phyloP scores from a whole-genome alignment of 2,797 vertebrate genomes.

The Anabacerthia variegaticeps region DNA sequence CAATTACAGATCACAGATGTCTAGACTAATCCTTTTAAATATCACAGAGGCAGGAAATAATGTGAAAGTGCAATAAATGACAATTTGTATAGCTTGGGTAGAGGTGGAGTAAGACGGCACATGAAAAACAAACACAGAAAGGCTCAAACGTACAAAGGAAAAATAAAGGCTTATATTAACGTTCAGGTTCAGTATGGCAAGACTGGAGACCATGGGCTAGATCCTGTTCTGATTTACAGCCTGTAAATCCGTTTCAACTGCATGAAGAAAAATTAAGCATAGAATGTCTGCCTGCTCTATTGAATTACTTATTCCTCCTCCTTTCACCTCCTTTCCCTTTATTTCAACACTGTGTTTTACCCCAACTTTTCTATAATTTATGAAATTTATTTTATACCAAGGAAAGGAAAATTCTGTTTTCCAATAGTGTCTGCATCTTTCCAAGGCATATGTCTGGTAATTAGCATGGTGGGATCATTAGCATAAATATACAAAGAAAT shows the following conservation, averaged over 20 bases:
- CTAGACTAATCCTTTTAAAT: slow-evolving; percentile 71
- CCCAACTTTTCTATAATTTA: slow-evolving; percentile 11
- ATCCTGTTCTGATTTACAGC: slow-evolving; percentile 54
- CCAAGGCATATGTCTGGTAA: slow-evolving; percentile 39
- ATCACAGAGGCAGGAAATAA: slow-evolving; percentile 70
- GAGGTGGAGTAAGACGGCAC: not conserved
- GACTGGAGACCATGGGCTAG: slow-evolving; percentile 1
- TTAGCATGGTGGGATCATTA: slow-evolving; percentile 50
- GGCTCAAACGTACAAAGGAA: slow-evolving; percentile 21
- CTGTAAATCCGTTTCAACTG: slow-evolving; percentile 50
- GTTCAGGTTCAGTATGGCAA: not conserved
- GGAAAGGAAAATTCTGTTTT: not conserved
- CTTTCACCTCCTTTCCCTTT: not conserved
- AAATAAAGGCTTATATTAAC: slow-evolving; percentile 51
- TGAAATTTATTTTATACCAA: slow-evolving; percentile 19
- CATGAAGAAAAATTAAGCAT: slow-evolving; percentile 53
- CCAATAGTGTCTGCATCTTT: slow-evolving; percentile 29
- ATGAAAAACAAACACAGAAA: slow-evolving; percentile 63
- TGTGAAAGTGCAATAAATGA: slow-evolving; percentile 61
- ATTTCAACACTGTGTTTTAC: slow-evolving; percentile 20
- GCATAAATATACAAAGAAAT: slow-evolving; percentile 59
- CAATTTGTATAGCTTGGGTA: slow-evolving; percentile 47
- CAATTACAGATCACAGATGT: slow-evolving; percentile 72
- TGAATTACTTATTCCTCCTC: slow-evolving; percentile 30
- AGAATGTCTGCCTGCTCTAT: slow-evolving; percentile 13